Percentiles rank a stretch among this genome's conserved stretches.
Evolutionary conservation across 2,797 vertebrate species (phyloP).

Genomic region (Helarctos malayanus): DNA sequence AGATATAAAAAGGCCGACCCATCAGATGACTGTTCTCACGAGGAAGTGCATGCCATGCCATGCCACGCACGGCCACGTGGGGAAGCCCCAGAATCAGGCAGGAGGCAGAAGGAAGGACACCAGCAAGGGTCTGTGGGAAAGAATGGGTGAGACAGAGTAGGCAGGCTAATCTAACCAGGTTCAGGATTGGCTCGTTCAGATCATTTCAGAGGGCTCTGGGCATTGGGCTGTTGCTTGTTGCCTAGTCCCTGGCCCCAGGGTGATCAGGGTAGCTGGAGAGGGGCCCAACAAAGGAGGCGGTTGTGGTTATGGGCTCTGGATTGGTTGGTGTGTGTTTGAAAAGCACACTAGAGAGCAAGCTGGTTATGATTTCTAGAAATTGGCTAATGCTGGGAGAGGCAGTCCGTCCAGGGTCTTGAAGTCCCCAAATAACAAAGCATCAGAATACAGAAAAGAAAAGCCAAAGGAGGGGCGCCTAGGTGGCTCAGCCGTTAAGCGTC

Average conservation of each 20-base stretch:
- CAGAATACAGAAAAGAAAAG: not conserved
- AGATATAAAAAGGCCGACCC: not conserved
- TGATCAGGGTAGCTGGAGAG: not conserved
- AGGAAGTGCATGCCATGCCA: not conserved
- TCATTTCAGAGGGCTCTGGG: not conserved
- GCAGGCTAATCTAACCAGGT: not conserved
- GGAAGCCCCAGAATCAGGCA: not conserved
- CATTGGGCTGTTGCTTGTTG: not conserved
- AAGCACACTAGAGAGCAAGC: not conserved
- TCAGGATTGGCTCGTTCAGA: not conserved
- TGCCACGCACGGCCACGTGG: accelerated
- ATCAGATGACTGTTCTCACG: not conserved
- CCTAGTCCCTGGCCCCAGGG: not conserved
- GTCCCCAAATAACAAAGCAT: not conserved
- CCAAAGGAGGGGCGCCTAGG: too few relatives aligned
- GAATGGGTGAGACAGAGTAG: not conserved
- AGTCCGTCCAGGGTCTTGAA: not conserved
- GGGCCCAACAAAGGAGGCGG: not conserved
- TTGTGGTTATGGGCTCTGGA: not conserved
- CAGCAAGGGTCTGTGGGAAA: not conserved
- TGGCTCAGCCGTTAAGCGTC: too few relatives aligned
- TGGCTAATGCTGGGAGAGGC: not conserved
- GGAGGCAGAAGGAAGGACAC: not conserved
- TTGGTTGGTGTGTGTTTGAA: not conserved
- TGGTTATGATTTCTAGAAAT: not conserved